Percentiles rank a stretch among this genome's conserved stretches.
Evolutionary conservation across 2,797 vertebrate species (phyloP).

Genomic region (Hoplostethus atlanticus): DNA sequence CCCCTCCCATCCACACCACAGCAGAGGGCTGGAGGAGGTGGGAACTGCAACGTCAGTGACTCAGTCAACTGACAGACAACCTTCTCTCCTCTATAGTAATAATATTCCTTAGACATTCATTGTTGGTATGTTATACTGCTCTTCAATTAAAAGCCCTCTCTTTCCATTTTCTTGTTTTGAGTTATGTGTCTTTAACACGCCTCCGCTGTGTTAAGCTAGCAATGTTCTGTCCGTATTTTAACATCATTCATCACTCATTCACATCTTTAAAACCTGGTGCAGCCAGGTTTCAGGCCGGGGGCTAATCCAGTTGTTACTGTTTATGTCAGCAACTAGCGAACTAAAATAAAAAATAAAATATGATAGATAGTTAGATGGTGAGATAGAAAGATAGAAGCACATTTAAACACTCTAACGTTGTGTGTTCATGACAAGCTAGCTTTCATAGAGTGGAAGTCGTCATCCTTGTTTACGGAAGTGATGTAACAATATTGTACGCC

Average conservation of each 20-base stretch:
- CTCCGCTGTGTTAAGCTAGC: neutral
- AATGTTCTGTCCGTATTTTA: neutral
- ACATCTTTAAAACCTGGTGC: too few relatives aligned
- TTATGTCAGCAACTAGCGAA: neutral
- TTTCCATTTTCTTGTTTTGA: neutral
- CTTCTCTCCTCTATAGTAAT: neutral
- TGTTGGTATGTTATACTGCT: too few relatives aligned
- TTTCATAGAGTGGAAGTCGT: neutral
- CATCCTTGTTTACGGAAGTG: conserved; percentile 56
- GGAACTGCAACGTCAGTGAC: neutral
- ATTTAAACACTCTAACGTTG: too few relatives aligned
- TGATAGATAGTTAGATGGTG: neutral
- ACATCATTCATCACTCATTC: too few relatives aligned
- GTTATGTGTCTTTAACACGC: neutral
- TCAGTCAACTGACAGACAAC: neutral
- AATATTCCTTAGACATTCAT: too few relatives aligned
- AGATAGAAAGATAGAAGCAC: neutral
- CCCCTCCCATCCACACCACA: conserved; percentile 30
- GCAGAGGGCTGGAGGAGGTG: neutral
- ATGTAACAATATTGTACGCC: conserved; percentile 23
- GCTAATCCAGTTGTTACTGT: neutral
- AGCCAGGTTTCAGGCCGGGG: too few relatives aligned
- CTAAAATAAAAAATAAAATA: neutral
- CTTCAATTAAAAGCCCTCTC: too few relatives aligned
- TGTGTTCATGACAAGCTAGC: neutral